phyloP scores from a whole-genome alignment of 2,113 vertebrate genomes.

The Catharus bicknelli region DNA sequence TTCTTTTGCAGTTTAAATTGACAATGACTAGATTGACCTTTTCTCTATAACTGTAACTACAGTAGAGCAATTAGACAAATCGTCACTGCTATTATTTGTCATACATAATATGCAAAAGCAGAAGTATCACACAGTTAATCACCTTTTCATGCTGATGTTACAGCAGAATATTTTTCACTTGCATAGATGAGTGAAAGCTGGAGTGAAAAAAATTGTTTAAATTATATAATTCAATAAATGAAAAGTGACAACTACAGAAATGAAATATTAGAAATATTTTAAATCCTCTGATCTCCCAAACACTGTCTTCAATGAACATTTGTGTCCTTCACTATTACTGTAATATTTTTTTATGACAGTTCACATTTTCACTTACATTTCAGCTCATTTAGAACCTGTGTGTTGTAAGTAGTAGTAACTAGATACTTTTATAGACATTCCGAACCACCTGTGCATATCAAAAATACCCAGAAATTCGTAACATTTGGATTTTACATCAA shows the following conservation, averaged over 20 bases:
- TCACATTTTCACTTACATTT: background rate
- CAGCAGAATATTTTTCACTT: background rate
- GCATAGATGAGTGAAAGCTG: background rate
- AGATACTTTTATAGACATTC: background rate
- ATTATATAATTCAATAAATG: background rate
- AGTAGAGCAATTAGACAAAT: conserved; percentile 70
- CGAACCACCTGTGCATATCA: background rate
- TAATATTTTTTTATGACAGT: background rate
- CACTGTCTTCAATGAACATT: background rate
- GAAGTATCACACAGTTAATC: conserved; percentile 14
- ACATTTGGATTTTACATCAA: background rate
- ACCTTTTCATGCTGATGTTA: background rate
- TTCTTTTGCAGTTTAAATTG: conserved; percentile 74
- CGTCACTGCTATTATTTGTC: background rate
- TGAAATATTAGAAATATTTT: background rate
- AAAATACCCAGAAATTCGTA: background rate
- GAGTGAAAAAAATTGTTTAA: background rate
- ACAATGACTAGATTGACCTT: conserved; percentile 76
- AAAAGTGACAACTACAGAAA: background rate
- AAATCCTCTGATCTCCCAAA: background rate
- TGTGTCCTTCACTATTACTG: background rate
- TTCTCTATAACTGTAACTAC: conserved; percentile 71
- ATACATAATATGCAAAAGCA: conserved; percentile 41
- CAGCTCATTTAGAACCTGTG: background rate
- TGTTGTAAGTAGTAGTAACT: background rate